Evolutionary conservation across 1,140 invertebrate genomes (phyloP).

Genomic region (Armadillidium nasatum): DNA sequence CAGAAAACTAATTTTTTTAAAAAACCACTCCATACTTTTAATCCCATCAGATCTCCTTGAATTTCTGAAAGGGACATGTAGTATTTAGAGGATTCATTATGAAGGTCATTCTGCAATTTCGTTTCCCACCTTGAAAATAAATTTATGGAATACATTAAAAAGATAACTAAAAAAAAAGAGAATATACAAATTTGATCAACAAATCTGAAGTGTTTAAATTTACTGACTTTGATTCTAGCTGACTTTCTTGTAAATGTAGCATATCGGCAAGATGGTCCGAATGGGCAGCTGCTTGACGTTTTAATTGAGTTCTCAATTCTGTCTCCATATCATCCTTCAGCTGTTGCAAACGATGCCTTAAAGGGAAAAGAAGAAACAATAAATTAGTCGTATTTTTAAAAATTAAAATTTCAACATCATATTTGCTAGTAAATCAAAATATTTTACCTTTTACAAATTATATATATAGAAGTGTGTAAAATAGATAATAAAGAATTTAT

Average conservation of each 20-base stretch:
- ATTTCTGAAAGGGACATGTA: constrained; percentile 73
- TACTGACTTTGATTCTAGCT: constrained; percentile 67
- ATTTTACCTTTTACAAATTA: too few relatives aligned
- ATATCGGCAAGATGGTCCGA: constrained; percentile 69
- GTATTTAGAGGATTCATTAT: constrained; percentile 63
- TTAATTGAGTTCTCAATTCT: constrained; percentile 69
- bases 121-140: constrained; percentile 56
- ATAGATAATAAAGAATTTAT: too few relatives aligned
- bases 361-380: background rate
- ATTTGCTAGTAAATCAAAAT: too few relatives aligned
- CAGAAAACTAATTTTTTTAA: constrained; percentile 18
- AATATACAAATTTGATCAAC: background rate
- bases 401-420: too few relatives aligned
- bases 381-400: too few relatives aligned
- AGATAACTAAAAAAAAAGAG: background rate
- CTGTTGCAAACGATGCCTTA: constrained; percentile 50
- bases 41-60: constrained; percentile 63
- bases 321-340: constrained; percentile 63
- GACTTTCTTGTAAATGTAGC: constrained; percentile 63
- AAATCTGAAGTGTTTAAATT: constrained; percentile 58
- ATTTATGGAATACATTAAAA: background rate
- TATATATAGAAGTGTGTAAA: too few relatives aligned
- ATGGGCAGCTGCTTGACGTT: constrained; percentile 74
- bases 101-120: constrained; percentile 62
- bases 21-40: constrained; percentile 66